Evolutionary conservation across 2,888 invertebrate genomes (phyloP).

Genomic region (Mylabris sibirica): DNA sequence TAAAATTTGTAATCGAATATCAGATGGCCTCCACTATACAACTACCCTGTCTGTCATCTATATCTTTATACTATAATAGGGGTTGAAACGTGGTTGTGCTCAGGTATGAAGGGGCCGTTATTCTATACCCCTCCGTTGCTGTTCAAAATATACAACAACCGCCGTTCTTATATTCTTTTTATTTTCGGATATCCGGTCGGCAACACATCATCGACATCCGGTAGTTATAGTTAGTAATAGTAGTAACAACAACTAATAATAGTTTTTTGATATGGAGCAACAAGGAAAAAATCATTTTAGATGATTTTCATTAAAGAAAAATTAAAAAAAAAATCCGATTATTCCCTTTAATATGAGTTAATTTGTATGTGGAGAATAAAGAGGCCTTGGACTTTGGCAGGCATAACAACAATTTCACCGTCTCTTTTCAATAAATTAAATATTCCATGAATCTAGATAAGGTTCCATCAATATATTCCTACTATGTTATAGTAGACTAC

Average conservation of each 20-base stretch:
- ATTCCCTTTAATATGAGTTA: background rate
- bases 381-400: slow-evolving; percentile 16
- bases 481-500: background rate
- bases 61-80: background rate
- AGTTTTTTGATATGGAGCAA: slow-evolving; percentile 14
- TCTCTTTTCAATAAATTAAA: slow-evolving; percentile 13
- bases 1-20: background rate
- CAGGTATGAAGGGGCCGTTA: slow-evolving; percentile 17
- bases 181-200: slow-evolving; percentile 37
- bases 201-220: slow-evolving; percentile 29
- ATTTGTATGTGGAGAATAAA: background rate
- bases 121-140: background rate
- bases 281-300: background rate
- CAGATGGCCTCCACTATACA: background rate
- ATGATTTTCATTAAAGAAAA: background rate
- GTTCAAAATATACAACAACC: background rate
- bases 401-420: background rate
- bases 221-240: slow-evolving; percentile 13
- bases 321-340: background rate
- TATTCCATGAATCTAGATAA: slow-evolving; percentile 11
- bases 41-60: background rate
- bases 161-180: slow-evolving; percentile 22
- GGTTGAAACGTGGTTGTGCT: slow-evolving; percentile 6
- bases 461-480: background rate
- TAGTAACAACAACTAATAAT: slow-evolving; percentile 31